Percentiles rank a stretch among this genome's conserved stretches.
phyloP scores from a whole-genome alignment of 2,888 invertebrate genomes.

The Cenopis cana region DNA sequence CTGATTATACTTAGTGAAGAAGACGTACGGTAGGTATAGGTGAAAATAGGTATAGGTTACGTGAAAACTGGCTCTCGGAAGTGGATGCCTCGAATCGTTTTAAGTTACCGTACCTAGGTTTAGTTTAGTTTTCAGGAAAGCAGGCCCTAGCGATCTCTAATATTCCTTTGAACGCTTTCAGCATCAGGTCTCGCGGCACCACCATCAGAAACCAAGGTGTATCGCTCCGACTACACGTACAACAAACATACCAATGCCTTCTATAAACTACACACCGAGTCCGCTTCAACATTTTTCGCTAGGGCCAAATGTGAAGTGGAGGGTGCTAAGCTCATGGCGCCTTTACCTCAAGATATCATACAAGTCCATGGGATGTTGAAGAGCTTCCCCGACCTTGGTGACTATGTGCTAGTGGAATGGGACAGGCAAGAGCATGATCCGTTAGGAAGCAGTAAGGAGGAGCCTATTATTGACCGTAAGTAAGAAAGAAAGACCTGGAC shows the following conservation, averaged over 20 bases:
- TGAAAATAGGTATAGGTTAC: no score
- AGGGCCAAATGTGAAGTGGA: constrained; percentile 55
- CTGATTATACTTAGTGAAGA: no score
- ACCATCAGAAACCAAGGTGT: constrained; percentile 52
- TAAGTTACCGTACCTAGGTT: no score
- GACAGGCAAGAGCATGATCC: constrained; percentile 61
- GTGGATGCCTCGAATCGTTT: no score
- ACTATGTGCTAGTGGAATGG: constrained; percentile 57
- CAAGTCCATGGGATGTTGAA: constrained; percentile 67
- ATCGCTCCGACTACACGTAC: constrained; percentile 67
- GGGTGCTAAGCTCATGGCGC: constrained; percentile 61
- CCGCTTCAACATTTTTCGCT: constrained; percentile 20
- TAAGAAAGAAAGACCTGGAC: no score
- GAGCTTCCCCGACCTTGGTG: constrained; percentile 62
- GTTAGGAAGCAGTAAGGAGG: constrained; percentile 54
- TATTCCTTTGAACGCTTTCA: constrained; percentile 38
- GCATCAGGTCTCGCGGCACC: constrained; percentile 44
- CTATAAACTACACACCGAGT: constrained; percentile 69
- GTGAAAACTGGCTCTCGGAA: no score
- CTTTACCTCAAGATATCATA: constrained; percentile 54
- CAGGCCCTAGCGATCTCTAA: no score
- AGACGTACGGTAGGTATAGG: no score
- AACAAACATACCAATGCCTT: constrained; percentile 62
- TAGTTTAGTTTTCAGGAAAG: no score
- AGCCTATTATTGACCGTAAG: constrained; percentile 55